These are phyloP conservation scores for Atherinomorus stipes DNA, from an alignment of 2,113 vertebrate species.

Conservation along the genomic window DNA sequence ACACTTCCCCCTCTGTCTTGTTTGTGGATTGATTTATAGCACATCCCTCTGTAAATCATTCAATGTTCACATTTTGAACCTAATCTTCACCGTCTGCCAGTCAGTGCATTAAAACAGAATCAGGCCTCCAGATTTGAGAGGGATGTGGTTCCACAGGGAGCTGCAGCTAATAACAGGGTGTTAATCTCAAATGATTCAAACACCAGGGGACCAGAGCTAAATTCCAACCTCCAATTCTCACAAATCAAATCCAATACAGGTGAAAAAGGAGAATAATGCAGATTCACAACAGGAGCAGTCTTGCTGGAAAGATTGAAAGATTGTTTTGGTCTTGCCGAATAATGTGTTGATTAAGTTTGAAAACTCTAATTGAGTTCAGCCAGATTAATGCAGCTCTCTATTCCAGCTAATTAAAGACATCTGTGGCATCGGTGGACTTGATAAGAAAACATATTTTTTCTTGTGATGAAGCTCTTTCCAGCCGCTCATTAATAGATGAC, in stretches of 20 bases:
- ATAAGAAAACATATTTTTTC: conserved; percentile 46
- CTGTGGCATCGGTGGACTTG: conserved; percentile 44
- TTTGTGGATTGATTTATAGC: conserved; percentile 32
- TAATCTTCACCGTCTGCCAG: conserved; percentile 34
- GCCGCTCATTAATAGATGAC: conserved; percentile 54
- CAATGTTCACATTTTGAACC: conserved; percentile 29
- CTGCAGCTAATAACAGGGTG: conserved; percentile 27
- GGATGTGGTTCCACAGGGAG: conserved; percentile 20
- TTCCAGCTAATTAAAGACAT: conserved; percentile 57
- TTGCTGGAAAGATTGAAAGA: not conserved
- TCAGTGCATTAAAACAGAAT: conserved; percentile 33
- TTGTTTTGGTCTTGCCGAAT: conserved; percentile 36
- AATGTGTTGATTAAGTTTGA: conserved; percentile 46
- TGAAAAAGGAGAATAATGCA: conserved; percentile 16
- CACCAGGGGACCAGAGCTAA: conserved; percentile 41
- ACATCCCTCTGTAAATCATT: conserved; percentile 39
- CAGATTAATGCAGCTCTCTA: conserved; percentile 57
- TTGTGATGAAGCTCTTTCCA: conserved; percentile 27
- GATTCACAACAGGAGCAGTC: not conserved
- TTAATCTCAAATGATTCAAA: conserved; percentile 52
- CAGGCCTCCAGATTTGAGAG: not conserved
- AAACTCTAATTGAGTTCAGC: conserved; percentile 55
- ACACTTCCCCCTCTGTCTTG: not conserved
- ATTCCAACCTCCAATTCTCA: conserved; percentile 19
- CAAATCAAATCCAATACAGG: conserved; percentile 20